Evolutionary conservation across 2,797 vertebrate species (phyloP).

Genomic region (Brachymystax lenok): DNA sequence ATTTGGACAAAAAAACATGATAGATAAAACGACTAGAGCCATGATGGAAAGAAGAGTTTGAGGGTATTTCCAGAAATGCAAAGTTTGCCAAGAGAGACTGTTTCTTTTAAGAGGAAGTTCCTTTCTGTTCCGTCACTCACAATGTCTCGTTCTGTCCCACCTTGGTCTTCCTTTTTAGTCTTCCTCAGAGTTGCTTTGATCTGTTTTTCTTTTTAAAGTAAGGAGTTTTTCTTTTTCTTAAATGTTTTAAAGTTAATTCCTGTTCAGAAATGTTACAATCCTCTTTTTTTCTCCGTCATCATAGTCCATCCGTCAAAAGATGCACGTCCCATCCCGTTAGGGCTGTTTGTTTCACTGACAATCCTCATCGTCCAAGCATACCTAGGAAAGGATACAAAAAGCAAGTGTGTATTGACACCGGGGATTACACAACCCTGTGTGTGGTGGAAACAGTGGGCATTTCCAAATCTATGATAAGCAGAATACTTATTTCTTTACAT

Average conservation of each 20-base stretch:
- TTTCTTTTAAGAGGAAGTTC: conserved; percentile 55
- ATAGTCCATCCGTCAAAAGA: conserved; percentile 15
- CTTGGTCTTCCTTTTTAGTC: conserved; percentile 32
- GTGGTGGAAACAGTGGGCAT: background rate
- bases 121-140: conserved; percentile 48
- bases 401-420: background rate
- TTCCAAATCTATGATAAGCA: background rate
- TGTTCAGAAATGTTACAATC: conserved; percentile 68
- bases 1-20: conserved; percentile 42
- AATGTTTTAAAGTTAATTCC: conserved; percentile 65
- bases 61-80: conserved; percentile 61
- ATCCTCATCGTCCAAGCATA: conserved; percentile 47
- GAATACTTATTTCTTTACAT: background rate
- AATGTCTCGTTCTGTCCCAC: conserved; percentile 43
- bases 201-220: conserved; percentile 47
- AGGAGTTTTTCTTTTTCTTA: conserved; percentile 51
- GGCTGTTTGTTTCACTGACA: conserved; percentile 45
- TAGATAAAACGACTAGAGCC: conserved; percentile 52
- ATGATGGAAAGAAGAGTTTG: conserved; percentile 60
- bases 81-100: conserved; percentile 66
- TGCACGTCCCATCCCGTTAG: conserved; percentile 43
- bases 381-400: conserved; percentile 44
- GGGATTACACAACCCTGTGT: background rate
- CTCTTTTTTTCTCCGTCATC: conserved; percentile 49
- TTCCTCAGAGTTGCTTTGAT: conserved; percentile 57